phyloP scores from a whole-genome alignment of 92 coral and sea anemone species.

The Umimayanthus chanpuru region DNA sequence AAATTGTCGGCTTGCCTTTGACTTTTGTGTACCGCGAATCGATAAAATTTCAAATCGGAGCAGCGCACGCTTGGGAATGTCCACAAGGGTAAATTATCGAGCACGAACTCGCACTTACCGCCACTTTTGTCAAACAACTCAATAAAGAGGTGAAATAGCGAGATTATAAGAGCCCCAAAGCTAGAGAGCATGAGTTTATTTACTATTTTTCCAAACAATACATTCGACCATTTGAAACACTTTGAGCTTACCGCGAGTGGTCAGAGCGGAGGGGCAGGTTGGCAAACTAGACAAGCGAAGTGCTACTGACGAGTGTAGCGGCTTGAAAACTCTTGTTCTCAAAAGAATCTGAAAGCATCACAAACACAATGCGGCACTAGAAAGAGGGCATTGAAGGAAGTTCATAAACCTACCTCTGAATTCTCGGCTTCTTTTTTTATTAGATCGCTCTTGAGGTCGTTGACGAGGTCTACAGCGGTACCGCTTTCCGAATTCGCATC shows the following conservation, averaged over 20 bases:
- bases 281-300: slow-evolving; percentile 6
- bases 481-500: slow-evolving; percentile 97
- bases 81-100: slow-evolving; percentile 4
- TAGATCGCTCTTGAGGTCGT: slow-evolving; percentile 97
- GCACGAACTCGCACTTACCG: slow-evolving; percentile 2
- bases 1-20: slow-evolving; percentile 92
- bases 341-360: slow-evolving; percentile 18
- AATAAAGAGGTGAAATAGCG: slow-evolving; percentile 30
- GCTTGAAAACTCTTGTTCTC: slow-evolving; percentile 41
- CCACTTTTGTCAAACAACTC: slow-evolving; percentile 7
- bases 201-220: slow-evolving; percentile 97
- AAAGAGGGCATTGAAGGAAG: slow-evolving; percentile 1
- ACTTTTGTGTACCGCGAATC: slow-evolving; percentile 85
- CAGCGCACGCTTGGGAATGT: slow-evolving; percentile 37
- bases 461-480: slow-evolving; percentile 94
- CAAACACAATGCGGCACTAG: slow-evolving; percentile 10
- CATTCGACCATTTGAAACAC: slow-evolving; percentile 69
- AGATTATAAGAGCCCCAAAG: slow-evolving; percentile 39
- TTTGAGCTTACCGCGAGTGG: slow-evolving; percentile 87
- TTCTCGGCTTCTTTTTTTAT: slow-evolving; percentile 99
- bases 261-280: slow-evolving; percentile 26
- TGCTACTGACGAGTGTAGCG: slow-evolving; percentile 38
- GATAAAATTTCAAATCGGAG: slow-evolving; percentile 82
- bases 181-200: slow-evolving; percentile 73
- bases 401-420: slow-evolving; percentile 73